Conservation (phyloP, 2,888 invertebrate genomes). For the Rhyacophila evoluta region DNA sequence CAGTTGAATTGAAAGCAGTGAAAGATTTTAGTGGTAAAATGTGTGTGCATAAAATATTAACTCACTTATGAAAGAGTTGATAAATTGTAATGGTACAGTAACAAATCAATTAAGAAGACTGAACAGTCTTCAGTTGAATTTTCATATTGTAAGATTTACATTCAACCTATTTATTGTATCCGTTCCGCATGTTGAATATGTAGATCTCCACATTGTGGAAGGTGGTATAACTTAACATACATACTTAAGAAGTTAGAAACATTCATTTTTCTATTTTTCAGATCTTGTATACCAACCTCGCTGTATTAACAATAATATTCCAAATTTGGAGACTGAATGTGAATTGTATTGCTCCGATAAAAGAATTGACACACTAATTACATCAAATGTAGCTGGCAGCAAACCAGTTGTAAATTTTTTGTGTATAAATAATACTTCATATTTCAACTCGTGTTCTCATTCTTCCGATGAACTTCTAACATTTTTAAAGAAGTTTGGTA, state of each 20-base stretch:
- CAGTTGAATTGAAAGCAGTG: too few relatives aligned
- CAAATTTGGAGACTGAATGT: slow-evolving; percentile 35
- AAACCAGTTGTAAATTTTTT: slow-evolving; percentile 8
- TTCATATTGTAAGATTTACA: background rate
- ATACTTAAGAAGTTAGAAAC: too few relatives aligned
- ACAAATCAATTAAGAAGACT: background rate
- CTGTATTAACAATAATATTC: slow-evolving; percentile 17
- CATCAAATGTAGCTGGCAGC: background rate
- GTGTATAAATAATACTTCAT: slow-evolving; percentile 41
- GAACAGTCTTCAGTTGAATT: background rate
- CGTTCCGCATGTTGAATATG: too few relatives aligned
- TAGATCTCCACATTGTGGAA: too few relatives aligned
- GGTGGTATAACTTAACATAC: too few relatives aligned
- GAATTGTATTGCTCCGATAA: slow-evolving; percentile 46
- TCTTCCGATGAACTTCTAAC: slow-evolving; percentile 22
- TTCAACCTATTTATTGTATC: background rate
- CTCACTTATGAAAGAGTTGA: too few relatives aligned
- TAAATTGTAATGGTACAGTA: too few relatives aligned
- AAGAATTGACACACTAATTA: slow-evolving; percentile 33
- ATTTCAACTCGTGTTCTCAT: slow-evolving; percentile 39
- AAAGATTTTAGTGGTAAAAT: too few relatives aligned
- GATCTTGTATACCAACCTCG: slow-evolving; percentile 39
- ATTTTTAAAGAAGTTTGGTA: slow-evolving; percentile 33
- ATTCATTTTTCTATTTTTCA: slow-evolving; percentile 38
- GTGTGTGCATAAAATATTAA: too few relatives aligned